phyloP scores from a whole-genome alignment of 2,113 vertebrate genomes.

The Sylvicapra grimmia region DNA sequence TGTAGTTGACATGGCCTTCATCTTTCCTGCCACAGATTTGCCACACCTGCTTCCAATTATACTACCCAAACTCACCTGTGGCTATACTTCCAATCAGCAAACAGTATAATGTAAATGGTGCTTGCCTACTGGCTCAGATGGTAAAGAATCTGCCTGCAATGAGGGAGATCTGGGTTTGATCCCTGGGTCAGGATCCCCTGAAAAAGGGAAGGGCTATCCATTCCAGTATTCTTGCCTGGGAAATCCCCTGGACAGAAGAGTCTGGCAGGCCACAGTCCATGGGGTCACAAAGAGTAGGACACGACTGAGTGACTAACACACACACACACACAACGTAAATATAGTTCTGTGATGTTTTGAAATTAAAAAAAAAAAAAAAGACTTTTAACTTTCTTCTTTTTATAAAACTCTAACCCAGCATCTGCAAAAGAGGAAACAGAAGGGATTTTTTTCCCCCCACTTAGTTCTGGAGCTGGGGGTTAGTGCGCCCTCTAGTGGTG shows the following conservation, averaged over 20 bases:
- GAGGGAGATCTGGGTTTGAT: neutral
- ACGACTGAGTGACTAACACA: neutral
- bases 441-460: fast-evolving
- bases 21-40: neutral
- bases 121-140: neutral
- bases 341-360: neutral
- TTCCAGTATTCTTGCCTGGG: neutral
- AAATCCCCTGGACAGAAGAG: neutral
- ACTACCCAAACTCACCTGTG: neutral
- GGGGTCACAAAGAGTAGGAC: neutral
- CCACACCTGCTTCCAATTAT: neutral
- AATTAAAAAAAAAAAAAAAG: neutral
- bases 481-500: neutral
- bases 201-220: neutral
- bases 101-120: neutral
- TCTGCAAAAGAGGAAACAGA: neutral
- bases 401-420: neutral
- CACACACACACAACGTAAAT: neutral
- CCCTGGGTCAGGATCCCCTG: neutral
- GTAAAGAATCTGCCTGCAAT: neutral
- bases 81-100: neutral
- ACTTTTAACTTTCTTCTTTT: neutral
- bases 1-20: neutral
- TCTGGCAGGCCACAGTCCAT: neutral
- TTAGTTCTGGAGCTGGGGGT: neutral